Evolutionary conservation across 1,140 invertebrate genomes (phyloP).

Genomic region (Zaprionus ornatus): DNA sequence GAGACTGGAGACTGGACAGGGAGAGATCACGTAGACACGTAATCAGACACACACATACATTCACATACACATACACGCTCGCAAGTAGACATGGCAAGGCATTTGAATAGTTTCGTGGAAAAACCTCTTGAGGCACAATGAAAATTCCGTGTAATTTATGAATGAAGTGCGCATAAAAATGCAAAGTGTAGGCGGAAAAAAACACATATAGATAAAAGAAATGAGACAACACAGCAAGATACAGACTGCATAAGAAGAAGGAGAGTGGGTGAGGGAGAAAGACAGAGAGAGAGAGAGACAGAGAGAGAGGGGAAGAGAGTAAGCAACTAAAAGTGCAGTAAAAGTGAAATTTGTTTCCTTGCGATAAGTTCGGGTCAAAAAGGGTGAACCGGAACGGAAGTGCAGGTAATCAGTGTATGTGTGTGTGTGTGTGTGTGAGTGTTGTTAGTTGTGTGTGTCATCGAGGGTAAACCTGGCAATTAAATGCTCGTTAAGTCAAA

Average conservation of each 20-base stretch:
- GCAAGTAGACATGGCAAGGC: background rate
- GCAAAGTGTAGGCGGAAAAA: conserved; percentile 37
- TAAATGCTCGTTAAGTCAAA: conserved; percentile 79
- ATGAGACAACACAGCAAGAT: conserved; percentile 9
- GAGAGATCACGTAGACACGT: background rate
- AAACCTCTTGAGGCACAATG: conserved; percentile 29
- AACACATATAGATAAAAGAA: background rate
- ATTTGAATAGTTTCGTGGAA: conserved; percentile 29
- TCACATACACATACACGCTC: background rate
- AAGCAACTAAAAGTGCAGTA: conserved; percentile 27
- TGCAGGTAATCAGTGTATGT: conserved; percentile 55
- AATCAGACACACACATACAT: background rate
- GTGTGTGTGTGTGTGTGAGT: conserved; percentile 14
- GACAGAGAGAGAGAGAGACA: conserved; percentile 32
- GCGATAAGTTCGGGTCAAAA: conserved; percentile 22
- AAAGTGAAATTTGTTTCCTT: conserved; percentile 30
- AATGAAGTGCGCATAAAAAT: conserved; percentile 55
- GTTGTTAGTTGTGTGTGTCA: conserved; percentile 45
- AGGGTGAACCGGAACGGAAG: conserved; percentile 70
- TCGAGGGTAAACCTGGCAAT: conserved; percentile 51
- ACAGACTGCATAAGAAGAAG: conserved; percentile 1
- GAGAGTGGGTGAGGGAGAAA: background rate
- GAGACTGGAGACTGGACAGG: conserved; percentile 4
- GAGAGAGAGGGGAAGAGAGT: conserved; percentile 27
- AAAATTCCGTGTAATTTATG: conserved; percentile 73